Evolutionary conservation across 2,797 vertebrate genomes (phyloP).

Genomic region (Poeciliopsis infans): DNA sequence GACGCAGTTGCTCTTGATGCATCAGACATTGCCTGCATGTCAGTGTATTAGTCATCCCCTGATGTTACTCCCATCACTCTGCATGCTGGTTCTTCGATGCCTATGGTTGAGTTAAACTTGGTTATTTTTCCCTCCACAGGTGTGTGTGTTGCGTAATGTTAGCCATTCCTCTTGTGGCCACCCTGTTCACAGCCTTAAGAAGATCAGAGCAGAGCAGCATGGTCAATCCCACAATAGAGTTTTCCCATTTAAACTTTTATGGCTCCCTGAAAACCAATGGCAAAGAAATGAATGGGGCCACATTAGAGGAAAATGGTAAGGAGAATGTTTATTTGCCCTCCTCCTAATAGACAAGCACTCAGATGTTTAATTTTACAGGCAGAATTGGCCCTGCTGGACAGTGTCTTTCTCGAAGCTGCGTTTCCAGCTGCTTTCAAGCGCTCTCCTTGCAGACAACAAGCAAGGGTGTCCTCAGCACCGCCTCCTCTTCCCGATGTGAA

Average conservation of each 20-base stretch:
- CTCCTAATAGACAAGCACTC: not conserved
- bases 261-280: constrained; percentile 66
- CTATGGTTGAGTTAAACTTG: not conserved
- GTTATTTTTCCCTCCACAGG: constrained; percentile 58
- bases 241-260: constrained; percentile 63
- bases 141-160: constrained; percentile 77
- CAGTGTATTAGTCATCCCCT: constrained; percentile 45
- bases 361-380: constrained; percentile 39
- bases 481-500: constrained; percentile 36
- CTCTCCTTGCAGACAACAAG: constrained; percentile 82
- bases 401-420: constrained; percentile 44
- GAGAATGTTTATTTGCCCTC: not conserved
- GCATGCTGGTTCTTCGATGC: not conserved
- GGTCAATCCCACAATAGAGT: constrained; percentile 45
- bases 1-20: constrained; percentile 47
- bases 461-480: constrained; percentile 63
- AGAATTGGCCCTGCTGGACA: not conserved
- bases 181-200: constrained; percentile 61
- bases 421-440: constrained; percentile 66
- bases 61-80: not conserved
- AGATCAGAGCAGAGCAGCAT: constrained; percentile 56
- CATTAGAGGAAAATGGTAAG: constrained; percentile 42
- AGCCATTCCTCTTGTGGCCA: constrained; percentile 73
- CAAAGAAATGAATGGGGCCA: constrained; percentile 11
- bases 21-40: constrained; percentile 75